Evolutionary conservation across 2,888 invertebrate genomes (phyloP), one percentile per base, ranked within the genome.

Genomic region (Galerucella calmariensis): DNA sequence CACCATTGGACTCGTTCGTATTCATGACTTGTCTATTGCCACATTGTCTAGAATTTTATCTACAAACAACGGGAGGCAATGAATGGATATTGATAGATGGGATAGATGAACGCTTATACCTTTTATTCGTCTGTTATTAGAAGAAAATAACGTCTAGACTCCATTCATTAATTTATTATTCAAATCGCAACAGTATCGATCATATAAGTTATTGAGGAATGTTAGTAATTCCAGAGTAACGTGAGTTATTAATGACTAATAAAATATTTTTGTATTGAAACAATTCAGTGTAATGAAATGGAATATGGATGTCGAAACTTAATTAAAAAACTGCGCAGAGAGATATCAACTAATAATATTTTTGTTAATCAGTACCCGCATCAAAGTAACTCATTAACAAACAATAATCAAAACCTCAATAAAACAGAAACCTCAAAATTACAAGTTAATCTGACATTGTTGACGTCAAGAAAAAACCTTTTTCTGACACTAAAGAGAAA

Each of bases 21-120:
- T 27, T 61, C 14, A 61, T 35, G 24, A 10, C 14, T 35, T 35
- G 35, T 62, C 35, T 62, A n/a, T 16, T 35, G 62, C 41, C n/a
- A 62, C 62, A 62, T 62, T 62, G 62, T 41, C 62, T 62, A 20
- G 62, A 9, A 16, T 5, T 35, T 62, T 62, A 2, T 14, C 41
- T 11, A 8, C 41, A 5, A 41, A 35, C 62, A 35, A 35, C 62
- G 16, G 62, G 62, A 62, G 62, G 62, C 62, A 62, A 3, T 8
- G 41, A 35, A 62, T 14, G 35, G 35, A 62, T 41, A 62, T 62
- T 35, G 62, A 62, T 62, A 35, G 14, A 41, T 62, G 41, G 20
- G 9, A 41, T 41, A 35, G 12, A 35, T 62, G 35, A 41, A 62
- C n/a, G 11, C 16, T 27, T 8, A 59, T 12, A 59, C 10, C 27